Percentiles rank a stretch among this genome's conserved stretches.
Evolutionary conservation across 2,797 vertebrate genomes (phyloP).

Genomic region (Etheostoma nigrum): DNA sequence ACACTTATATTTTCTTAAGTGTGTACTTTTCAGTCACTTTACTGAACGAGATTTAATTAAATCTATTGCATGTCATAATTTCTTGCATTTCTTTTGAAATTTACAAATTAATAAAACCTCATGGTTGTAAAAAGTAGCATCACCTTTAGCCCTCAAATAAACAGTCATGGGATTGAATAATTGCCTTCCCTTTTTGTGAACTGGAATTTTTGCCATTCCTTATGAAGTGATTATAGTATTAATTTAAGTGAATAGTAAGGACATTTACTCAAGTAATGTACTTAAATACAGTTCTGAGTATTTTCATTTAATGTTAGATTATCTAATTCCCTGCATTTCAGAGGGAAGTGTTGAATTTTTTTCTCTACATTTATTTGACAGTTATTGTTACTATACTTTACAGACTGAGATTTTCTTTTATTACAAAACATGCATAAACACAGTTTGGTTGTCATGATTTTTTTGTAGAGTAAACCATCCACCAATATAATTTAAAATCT

Average conservation of each 20-base stretch:
- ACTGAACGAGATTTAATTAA: not conserved
- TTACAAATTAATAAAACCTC: not conserved
- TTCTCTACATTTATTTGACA: not conserved
- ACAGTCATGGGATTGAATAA: not conserved
- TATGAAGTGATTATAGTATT: not conserved
- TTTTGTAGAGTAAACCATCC: not conserved
- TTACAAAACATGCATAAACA: not conserved
- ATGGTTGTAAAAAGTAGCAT: not conserved
- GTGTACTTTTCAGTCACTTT: not conserved
- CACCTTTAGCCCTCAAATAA: not conserved
- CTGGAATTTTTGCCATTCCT: not conserved
- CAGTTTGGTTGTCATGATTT: no score
- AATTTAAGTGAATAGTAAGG: not conserved
- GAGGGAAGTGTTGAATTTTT: not conserved
- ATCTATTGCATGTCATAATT: not conserved
- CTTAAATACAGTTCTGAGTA: not conserved
- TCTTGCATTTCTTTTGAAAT: not conserved
- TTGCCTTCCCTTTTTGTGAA: not conserved
- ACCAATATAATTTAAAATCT: not conserved
- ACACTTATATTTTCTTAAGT: not conserved
- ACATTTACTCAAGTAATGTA: not conserved
- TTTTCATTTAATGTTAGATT: conserved; percentile 1
- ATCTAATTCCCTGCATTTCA: not conserved
- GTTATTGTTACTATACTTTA: not conserved
- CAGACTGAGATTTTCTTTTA: not conserved